Evolutionary conservation across 1,140 invertebrate genomes (phyloP), one percentile per base, ranked within the genome.

Genomic region (Dryas iulia): DNA sequence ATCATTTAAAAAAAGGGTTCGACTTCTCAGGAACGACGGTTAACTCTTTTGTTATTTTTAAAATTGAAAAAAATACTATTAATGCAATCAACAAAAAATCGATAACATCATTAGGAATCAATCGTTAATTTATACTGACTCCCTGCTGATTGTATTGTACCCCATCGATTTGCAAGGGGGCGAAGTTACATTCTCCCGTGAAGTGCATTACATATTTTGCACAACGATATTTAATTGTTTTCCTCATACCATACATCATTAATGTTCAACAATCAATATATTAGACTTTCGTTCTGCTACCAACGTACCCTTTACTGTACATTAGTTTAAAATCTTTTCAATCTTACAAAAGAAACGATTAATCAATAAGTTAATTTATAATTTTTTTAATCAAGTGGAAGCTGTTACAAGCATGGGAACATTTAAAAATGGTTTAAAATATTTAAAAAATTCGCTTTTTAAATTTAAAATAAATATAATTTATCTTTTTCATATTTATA

Each of bases 31-130:
- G 65, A 47, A 47, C n/a, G 80, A 87, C 80, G 73, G 80, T 82
- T 83, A 85, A 87, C 74, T 87, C 86, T 83, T 79, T 88, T 84
- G 74, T 84, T 76, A 62, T 62, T 57, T 73, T 74, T 61, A 23
- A 69, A 71, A 74, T 74, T 77, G 60, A 69, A 74, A 70, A 61
- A 72, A 47, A 21, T 47, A n/a, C 39, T 58, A 61, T 59, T 76
- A 75, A 72, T 71, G 61, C 59, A 76, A 85, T 87, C 75, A 76
- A 82, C 81, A 79, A 79, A 76, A 72, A 79, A 54, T n/a, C 84
- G 81, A 87, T 87, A 87, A 86, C 73, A 89, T 91, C 87, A 91
- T 90, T 90, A 90, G 73, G 39, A 74, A 79, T 82, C 71, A 69
- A 83, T 77, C 39, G 35, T 53, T 59, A 79, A 81, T 86, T 63